Percentiles rank a stretch among this genome's conserved stretches.
phyloP scores from a whole-genome alignment of 1,140 invertebrate species.

The Medauroidea extradentata region DNA sequence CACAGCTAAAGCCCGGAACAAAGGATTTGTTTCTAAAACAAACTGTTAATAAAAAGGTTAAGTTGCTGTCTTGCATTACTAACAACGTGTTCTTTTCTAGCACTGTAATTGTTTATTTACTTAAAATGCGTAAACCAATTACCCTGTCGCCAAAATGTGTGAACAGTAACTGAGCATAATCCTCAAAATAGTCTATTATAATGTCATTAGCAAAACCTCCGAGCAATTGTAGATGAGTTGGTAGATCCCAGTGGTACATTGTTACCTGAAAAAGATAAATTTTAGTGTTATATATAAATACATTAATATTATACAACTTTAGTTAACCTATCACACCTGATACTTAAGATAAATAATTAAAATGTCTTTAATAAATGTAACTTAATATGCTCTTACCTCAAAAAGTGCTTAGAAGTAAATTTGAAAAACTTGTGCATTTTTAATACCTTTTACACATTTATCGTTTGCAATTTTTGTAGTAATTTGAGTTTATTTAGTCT shows the following conservation, averaged over 20 bases:
- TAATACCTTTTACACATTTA: not conserved
- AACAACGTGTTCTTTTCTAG: no score
- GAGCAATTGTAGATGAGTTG: constrained; percentile 22
- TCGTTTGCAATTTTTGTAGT: no score
- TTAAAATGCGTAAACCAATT: no score
- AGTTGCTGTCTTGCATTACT: no score
- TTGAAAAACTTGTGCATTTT: not conserved
- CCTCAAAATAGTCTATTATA: constrained; percentile 21
- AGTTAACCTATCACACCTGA: not conserved
- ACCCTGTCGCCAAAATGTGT: constrained; percentile 27
- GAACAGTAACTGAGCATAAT: constrained; percentile 24
- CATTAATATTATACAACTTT: not conserved
- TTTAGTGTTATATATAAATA: not conserved
- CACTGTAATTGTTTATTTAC: no score
- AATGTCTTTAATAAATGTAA: not conserved
- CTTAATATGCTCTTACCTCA: not conserved
- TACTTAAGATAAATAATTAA: not conserved
- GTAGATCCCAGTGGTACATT: constrained; percentile 44
- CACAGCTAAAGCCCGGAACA: no score
- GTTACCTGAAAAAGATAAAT: constrained; percentile 20
- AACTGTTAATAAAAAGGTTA: no score
- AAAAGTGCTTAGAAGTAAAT: not conserved
- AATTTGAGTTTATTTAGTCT: no score
- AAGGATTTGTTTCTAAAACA: no score
- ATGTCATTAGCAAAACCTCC: constrained; percentile 25